Evolutionary conservation across 2,888 invertebrate species (phyloP).

Genomic region (Drosophila planitibia): DNA sequence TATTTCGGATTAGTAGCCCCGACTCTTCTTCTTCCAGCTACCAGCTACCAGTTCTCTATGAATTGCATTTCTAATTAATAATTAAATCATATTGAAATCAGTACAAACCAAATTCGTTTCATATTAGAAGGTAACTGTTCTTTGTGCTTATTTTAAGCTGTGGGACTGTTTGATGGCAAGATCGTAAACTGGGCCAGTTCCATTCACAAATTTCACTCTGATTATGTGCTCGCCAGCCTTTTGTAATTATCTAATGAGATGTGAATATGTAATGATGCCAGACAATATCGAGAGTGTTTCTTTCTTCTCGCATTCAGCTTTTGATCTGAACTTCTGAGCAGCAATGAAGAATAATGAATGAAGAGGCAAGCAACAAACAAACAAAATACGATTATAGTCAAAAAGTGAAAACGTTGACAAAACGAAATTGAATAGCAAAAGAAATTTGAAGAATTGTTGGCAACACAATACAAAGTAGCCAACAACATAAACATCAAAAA

Average conservation of each 20-base stretch:
- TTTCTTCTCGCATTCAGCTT: conserved; percentile 1
- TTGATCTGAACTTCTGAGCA: conserved; percentile 25
- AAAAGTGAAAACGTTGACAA: conserved; percentile 78
- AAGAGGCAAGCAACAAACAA: conserved; percentile 19
- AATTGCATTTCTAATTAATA: neutral
- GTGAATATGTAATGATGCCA: conserved; percentile 34
- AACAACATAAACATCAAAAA: conserved; percentile 13
- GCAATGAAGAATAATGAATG: conserved; percentile 18
- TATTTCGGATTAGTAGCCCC: neutral
- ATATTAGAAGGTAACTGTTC: neutral
- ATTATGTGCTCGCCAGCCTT: conserved; percentile 40
- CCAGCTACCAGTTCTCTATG: neutral
- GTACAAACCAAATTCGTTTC: neutral
- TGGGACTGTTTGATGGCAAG: conserved; percentile 6
- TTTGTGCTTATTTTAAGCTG: conserved; percentile 2
- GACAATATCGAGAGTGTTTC: conserved; percentile 13
- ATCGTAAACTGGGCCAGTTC: conserved; percentile 38
- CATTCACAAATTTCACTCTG: conserved; percentile 58
- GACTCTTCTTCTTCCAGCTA: neutral
- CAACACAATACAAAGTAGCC: conserved; percentile 34
- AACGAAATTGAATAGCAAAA: conserved; percentile 62
- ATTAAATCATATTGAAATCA: neutral
- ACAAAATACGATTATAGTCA: conserved; percentile 43
- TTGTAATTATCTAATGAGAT: conserved; percentile 61
- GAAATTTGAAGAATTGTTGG: conserved; percentile 76